A percentile compares a stretch with the other conserved stretches of the same genome.
These are phyloP conservation scores for Poicephalus gulielmi DNA, from an alignment of 2,113 vertebrate species.

Conservation along the genomic window DNA sequence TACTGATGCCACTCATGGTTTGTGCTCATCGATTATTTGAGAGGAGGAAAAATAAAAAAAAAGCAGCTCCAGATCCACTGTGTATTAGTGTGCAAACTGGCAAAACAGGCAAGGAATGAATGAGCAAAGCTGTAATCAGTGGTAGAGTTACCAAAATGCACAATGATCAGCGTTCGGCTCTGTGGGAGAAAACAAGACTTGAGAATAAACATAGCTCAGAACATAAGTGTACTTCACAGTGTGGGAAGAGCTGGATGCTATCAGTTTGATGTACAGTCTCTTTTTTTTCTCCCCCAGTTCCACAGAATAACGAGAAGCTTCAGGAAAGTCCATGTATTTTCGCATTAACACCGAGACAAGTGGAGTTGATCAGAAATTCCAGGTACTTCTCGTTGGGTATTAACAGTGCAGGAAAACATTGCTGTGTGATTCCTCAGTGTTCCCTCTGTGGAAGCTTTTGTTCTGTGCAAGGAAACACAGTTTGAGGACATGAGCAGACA, in stretches of 20 bases:
- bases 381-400: constrained; percentile 70
- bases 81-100: not conserved
- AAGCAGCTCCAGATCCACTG: not conserved
- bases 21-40: not conserved
- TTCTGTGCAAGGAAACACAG: not conserved
- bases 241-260: not conserved
- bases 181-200: not conserved
- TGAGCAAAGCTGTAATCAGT: not conserved
- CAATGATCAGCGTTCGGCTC: not conserved
- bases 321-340: constrained; percentile 97
- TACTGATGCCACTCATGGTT: not conserved
- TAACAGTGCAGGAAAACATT: not conserved
- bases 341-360: constrained; percentile 89
- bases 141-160: not conserved
- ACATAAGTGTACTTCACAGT: not conserved
- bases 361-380: constrained; percentile 94
- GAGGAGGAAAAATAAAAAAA: not conserved
- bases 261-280: not conserved
- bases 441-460: not conserved
- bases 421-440: not conserved
- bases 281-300: constrained; percentile 76
- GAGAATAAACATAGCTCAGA: not conserved
- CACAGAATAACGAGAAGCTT: constrained; percentile 94
- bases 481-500: not conserved
- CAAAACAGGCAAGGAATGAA: not conserved